Evolutionary conservation across 1,140 invertebrate genomes (phyloP).

Genomic region (Meloidogyne exigua): DNA sequence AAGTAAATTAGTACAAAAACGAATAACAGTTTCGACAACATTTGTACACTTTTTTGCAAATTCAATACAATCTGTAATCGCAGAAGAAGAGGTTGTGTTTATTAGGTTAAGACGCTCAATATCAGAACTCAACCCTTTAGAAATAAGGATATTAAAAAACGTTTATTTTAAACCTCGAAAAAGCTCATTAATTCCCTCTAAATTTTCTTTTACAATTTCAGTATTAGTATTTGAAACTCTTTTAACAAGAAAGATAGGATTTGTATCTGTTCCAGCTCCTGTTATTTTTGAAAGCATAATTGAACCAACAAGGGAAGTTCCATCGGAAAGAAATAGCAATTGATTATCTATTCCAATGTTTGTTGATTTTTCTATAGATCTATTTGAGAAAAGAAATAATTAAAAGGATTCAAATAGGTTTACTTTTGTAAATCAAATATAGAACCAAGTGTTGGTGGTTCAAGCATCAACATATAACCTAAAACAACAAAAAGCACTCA

Average conservation of each 20-base stretch:
- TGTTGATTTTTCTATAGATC: slow-evolving; percentile 11
- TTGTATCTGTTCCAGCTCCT: slow-evolving; percentile 39
- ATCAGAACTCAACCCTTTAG: slow-evolving; percentile 34
- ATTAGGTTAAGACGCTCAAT: slow-evolving; percentile 29
- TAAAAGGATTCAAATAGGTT: background rate
- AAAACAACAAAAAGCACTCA: background rate
- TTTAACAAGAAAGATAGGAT: slow-evolving; percentile 41
- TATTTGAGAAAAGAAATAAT: background rate
- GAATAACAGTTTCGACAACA: slow-evolving; percentile 36
- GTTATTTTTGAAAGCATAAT: slow-evolving; percentile 30
- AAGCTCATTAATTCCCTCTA: slow-evolving; percentile 45
- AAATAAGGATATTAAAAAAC: background rate
- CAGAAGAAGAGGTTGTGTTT: slow-evolving; percentile 13
- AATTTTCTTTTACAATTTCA: slow-evolving; percentile 28
- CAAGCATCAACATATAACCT: slow-evolving; percentile 43
- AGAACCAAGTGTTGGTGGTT: slow-evolving; percentile 38
- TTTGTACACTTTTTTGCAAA: slow-evolving; percentile 33
- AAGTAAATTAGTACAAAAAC: slow-evolving; percentile 41
- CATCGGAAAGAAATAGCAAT: slow-evolving; percentile 41
- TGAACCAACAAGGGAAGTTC: slow-evolving; percentile 32
- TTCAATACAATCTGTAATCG: slow-evolving; percentile 30
- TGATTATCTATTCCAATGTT: slow-evolving; percentile 15
- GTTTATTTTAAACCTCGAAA: slow-evolving; percentile 29
- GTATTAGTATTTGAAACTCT: slow-evolving; percentile 30
- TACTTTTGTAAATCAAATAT: slow-evolving; percentile 42